Percentiles rank a stretch among this genome's conserved stretches.
Evolutionary conservation across 2,888 invertebrate genomes (phyloP).

Genomic region (Drosophila suboccidentalis): DNA sequence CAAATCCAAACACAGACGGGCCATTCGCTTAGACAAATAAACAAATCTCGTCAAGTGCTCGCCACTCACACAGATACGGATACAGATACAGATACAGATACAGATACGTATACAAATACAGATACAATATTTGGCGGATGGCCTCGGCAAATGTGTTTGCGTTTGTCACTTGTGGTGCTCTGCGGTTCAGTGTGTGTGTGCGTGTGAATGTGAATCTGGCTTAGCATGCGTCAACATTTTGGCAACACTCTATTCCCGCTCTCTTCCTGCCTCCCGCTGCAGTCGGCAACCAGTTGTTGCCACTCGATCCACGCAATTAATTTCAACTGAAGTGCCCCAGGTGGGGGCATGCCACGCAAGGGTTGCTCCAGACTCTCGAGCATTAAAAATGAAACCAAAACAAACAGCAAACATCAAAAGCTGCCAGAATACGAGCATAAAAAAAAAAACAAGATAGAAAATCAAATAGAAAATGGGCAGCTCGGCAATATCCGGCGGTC

Average conservation of each 20-base stretch:
- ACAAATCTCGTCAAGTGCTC: constrained; percentile 78
- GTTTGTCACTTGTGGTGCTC: constrained; percentile 71
- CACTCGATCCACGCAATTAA: constrained; percentile 82
- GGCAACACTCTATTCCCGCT: constrained; percentile 69
- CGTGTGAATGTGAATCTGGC: constrained; percentile 37
- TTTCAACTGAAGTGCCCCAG: constrained; percentile 66
- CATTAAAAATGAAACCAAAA: constrained; percentile 77
- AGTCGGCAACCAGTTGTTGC: constrained; percentile 35
- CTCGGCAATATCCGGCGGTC: constrained; percentile 66
- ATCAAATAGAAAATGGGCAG: constrained; percentile 46
- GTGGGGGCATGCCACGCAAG: constrained; percentile 35
- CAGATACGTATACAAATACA: constrained; percentile 32
- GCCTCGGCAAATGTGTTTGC: constrained; percentile 74
- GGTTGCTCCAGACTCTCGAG: constrained; percentile 44
- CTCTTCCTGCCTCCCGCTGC: constrained; percentile 20
- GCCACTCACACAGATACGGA: constrained; percentile 24
- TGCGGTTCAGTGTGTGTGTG: constrained; percentile 48
- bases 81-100: constrained; percentile 17
- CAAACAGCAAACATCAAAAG: constrained; percentile 78
- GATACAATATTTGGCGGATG: constrained; percentile 58
- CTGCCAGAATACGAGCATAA: constrained; percentile 44
- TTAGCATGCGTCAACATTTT: constrained; percentile 77
- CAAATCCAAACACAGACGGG: constrained; percentile 77
- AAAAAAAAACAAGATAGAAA: constrained; percentile 23
- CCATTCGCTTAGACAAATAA: constrained; percentile 76